These are phyloP conservation scores for Megaceryle alcyon DNA, from an alignment of 2,797 vertebrate species.

Conservation along the genomic window DNA sequence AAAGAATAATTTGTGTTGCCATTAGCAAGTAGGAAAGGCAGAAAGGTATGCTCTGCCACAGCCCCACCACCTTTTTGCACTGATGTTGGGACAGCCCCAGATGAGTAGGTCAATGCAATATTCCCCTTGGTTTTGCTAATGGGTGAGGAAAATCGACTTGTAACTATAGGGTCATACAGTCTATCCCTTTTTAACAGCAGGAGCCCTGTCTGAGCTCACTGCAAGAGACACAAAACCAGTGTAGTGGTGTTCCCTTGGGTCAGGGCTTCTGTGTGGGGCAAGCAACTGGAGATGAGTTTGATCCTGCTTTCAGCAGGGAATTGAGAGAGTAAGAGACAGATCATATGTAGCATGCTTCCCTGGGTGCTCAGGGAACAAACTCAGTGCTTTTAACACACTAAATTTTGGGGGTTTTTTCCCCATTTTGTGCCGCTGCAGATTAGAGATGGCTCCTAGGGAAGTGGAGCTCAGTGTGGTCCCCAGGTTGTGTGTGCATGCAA, in stretches of 20 bases:
- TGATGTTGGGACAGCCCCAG: not conserved
- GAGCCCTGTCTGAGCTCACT: not conserved
- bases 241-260: not conserved
- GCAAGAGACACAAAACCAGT: rapidly evolving
- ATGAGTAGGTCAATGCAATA: not conserved
- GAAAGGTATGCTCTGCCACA: not conserved
- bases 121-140: not conserved
- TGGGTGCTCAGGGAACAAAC: not conserved
- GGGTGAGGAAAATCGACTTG: not conserved
- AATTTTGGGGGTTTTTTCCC: not conserved
- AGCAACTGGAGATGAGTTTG: not conserved
- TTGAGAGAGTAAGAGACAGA: not conserved
- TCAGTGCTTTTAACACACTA: not conserved
- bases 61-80: not conserved
- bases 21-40: not conserved
- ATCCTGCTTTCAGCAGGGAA: not conserved
- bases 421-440: not conserved
- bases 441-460: not conserved
- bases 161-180: not conserved
- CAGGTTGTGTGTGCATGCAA: not conserved
- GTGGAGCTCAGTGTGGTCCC: not conserved
- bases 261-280: not conserved
- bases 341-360: not conserved
- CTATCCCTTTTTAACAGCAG: not conserved
- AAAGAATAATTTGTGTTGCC: not conserved